Evolutionary conservation across 2,797 vertebrate species (phyloP).

Genomic region (Phoebastria nigripes): DNA sequence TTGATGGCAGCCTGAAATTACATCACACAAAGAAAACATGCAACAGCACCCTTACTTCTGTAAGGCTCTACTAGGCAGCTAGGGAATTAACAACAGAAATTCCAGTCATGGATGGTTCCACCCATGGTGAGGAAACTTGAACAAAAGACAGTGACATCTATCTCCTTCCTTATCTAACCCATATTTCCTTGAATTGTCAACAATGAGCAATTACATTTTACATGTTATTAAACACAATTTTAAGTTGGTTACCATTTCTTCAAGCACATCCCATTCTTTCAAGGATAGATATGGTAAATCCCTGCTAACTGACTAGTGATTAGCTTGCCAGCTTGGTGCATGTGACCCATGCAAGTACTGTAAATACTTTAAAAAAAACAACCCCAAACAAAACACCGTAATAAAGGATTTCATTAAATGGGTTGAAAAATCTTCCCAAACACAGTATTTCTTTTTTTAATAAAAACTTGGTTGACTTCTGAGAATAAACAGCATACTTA

Average conservation of each 20-base stretch:
- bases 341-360: not conserved
- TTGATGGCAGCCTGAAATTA: not conserved
- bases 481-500: not conserved
- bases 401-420: not conserved
- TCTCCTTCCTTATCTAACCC: slow-evolving; percentile 44
- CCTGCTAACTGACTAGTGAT: not conserved
- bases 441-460: not conserved
- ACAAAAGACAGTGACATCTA: slow-evolving; percentile 53
- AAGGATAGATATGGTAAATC: not conserved
- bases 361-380: not conserved
- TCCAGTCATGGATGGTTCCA: slow-evolving; percentile 46
- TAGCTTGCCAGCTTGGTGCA: not conserved
- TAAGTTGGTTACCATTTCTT: not conserved
- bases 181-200: slow-evolving; percentile 51
- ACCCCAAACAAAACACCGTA: not conserved
- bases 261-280: not conserved
- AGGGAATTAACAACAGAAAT: slow-evolving; percentile 27
- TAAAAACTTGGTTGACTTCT: not conserved
- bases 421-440: not conserved
- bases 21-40: not conserved
- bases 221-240: slow-evolving; percentile 23
- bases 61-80: not conserved
- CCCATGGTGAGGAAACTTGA: slow-evolving; percentile 45
- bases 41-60: not conserved
- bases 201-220: not conserved